Evolutionary conservation across 2,797 vertebrate species (phyloP), one percentile per base, ranked within the genome.

Genomic region (Hydrocynus forskahlii): DNA sequence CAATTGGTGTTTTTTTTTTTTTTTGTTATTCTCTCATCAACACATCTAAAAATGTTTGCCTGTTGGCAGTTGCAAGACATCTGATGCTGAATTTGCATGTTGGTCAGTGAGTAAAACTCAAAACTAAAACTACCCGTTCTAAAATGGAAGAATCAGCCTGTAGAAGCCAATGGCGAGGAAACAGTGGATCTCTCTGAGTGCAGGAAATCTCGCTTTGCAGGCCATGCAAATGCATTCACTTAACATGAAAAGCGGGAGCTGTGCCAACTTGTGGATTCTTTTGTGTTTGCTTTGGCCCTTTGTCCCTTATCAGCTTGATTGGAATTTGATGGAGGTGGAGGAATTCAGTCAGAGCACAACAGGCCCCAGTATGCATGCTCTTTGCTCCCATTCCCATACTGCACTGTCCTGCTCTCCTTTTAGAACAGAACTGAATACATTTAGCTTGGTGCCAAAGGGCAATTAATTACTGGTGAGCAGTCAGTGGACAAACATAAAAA

Each of bases 271-370:
- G 57, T 69, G 43, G 2, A 66, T 72, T 77, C 23, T 19, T 77
- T 66, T 48, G 38, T 40, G 45, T 25, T 60, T 43, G 60, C 48
- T 50, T 7, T 38, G 23, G 25, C 29, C 19, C 12, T 73, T 73
- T 60, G 62, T 78, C 54, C 55, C 40, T 68, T 68, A 60, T 66
- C 68, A 64, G 68, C 59, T 43, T 66, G 19, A 66, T 60, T 60
- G n/a, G 60, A 59, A 59, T 60, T 73, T 25, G 60, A 59, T 66
- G 67, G 35, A 43, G 60, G 48, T 35, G 54, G 21, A 57, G 6
- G 19, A 43, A 40, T 29, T 12, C 60, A 55, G 59, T 7, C 48
- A 45, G 7, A 67, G 19, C 54, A 78, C 63, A 78, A 12, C 12
- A 40, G 35, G 23, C 12, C 21, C 23, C 55, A 54, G 40, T 7